Conservation (phyloP, 53 echinoderm and acorn worm genomes). For the Temnopleurus reevesii region DNA sequence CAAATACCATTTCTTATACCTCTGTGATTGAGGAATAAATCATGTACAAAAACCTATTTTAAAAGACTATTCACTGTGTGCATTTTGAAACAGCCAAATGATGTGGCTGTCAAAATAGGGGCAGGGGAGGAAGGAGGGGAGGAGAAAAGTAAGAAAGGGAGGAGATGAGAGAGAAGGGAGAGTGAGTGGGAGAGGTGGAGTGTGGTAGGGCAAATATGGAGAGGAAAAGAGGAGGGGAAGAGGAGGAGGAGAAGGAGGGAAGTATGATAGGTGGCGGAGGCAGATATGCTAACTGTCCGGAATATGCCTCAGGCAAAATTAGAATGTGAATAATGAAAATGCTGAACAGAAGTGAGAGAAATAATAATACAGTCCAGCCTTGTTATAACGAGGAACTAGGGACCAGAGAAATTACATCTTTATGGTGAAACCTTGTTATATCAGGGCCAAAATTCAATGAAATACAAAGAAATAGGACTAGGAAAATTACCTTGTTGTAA, state of each 20-base stretch:
- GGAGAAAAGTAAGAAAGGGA: background rate
- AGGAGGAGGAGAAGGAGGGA: too few relatives aligned
- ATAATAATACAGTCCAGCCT: too few relatives aligned
- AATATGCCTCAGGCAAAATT: too few relatives aligned
- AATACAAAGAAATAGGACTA: too few relatives aligned
- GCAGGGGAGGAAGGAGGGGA: background rate
- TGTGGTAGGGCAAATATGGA: background rate
- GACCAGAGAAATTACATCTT: too few relatives aligned
- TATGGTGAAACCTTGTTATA: too few relatives aligned
- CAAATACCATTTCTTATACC: background rate
- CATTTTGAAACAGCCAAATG: too few relatives aligned
- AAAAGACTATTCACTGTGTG: background rate
- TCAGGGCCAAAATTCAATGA: too few relatives aligned
- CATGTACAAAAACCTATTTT: background rate
- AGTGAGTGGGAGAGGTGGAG: background rate
- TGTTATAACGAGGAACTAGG: too few relatives aligned
- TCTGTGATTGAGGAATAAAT: slow-evolving; percentile 23
- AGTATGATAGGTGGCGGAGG: too few relatives aligned
- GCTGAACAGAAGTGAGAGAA: background rate
- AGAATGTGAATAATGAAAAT: background rate
- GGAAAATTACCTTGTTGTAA: too few relatives aligned
- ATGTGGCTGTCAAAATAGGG: background rate
- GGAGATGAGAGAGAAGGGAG: background rate
- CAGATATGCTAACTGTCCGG: too few relatives aligned
- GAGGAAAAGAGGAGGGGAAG: background rate